Evolutionary conservation across 2,888 invertebrate species (phyloP).

Genomic region (Cenopis cana): DNA sequence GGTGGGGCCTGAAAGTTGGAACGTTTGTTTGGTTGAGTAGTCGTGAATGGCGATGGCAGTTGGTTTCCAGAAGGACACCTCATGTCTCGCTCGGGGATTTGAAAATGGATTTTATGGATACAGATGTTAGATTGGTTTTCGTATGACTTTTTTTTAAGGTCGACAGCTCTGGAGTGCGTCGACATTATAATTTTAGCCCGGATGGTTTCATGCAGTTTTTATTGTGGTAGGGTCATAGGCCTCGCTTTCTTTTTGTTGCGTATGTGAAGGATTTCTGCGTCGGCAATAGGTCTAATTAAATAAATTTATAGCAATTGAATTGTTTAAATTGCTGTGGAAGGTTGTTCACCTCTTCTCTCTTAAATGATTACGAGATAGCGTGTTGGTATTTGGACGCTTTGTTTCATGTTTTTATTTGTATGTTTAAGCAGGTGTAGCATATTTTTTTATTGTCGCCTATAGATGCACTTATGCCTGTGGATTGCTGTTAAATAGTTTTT

Average conservation of each 20-base stretch:
- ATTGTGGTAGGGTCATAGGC: conserved; percentile 81
- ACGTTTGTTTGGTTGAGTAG: conserved; percentile 54
- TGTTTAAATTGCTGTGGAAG: conserved; percentile 21
- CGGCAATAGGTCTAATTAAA: conserved; percentile 54
- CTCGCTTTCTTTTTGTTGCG: conserved; percentile 68
- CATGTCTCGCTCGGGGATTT: conserved; percentile 44
- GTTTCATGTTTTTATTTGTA: conserved; percentile 10
- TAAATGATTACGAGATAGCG: not conserved
- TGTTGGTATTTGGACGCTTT: conserved; percentile 21
- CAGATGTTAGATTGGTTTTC: conserved; percentile 53
- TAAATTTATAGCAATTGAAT: conserved; percentile 50
- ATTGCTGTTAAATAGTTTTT: too few relatives aligned
- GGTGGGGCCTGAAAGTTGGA: conserved; percentile 51
- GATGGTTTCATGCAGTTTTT: conserved; percentile 81
- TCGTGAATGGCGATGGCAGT: conserved; percentile 70
- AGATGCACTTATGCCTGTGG: too few relatives aligned
- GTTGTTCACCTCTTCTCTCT: conserved; percentile 29
- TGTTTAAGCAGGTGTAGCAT: not conserved
- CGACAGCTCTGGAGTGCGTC: conserved; percentile 70
- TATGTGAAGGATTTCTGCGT: conserved; percentile 61
- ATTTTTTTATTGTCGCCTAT: not conserved
- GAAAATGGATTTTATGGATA: conserved; percentile 50
- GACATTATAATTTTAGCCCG: conserved; percentile 82
- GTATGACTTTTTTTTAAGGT: conserved; percentile 61
- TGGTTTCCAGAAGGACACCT: conserved; percentile 62